These are phyloP conservation scores for Epizoanthus fatuus DNA, from an alignment of 92 coral and sea anemone species.

Conservation along the genomic window DNA sequence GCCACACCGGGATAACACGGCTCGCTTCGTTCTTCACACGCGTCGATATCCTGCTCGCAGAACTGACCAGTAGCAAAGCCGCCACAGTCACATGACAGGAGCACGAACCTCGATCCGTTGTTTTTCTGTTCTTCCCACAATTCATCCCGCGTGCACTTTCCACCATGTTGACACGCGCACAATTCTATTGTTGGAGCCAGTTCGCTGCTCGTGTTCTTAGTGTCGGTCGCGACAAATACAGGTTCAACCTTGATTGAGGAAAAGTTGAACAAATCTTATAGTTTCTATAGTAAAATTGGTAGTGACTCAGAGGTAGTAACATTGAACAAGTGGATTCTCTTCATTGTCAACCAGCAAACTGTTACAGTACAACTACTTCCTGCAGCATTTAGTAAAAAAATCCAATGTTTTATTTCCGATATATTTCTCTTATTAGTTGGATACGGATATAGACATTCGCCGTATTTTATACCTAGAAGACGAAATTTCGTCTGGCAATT, in stretches of 20 bases:
- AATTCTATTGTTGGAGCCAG: constrained; percentile 68
- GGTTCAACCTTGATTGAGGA: constrained; percentile 63
- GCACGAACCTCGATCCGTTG: constrained; percentile 50
- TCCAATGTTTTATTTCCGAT: too few relatives aligned
- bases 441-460: too few relatives aligned
- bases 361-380: too few relatives aligned
- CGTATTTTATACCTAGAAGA: too few relatives aligned
- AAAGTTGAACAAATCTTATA: too few relatives aligned
- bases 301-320: too few relatives aligned
- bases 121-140: constrained; percentile 43
- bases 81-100: constrained; percentile 78
- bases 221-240: constrained; percentile 70
- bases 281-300: too few relatives aligned
- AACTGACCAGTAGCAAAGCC: constrained; percentile 72
- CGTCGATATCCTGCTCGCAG: constrained; percentile 69
- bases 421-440: too few relatives aligned
- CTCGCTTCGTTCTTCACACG: constrained; percentile 70
- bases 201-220: constrained; percentile 64
- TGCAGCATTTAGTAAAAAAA: too few relatives aligned
- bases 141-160: constrained; percentile 64
- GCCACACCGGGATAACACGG: constrained; percentile 80
- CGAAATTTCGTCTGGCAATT: too few relatives aligned
- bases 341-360: too few relatives aligned
- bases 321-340: too few relatives aligned
- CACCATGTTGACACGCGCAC: constrained; percentile 80